Evolutionary conservation across 53 echinoderm and acorn worm species (phyloP), one percentile per base, ranked within the genome.

Genomic region (Holothuria scabra): DNA sequence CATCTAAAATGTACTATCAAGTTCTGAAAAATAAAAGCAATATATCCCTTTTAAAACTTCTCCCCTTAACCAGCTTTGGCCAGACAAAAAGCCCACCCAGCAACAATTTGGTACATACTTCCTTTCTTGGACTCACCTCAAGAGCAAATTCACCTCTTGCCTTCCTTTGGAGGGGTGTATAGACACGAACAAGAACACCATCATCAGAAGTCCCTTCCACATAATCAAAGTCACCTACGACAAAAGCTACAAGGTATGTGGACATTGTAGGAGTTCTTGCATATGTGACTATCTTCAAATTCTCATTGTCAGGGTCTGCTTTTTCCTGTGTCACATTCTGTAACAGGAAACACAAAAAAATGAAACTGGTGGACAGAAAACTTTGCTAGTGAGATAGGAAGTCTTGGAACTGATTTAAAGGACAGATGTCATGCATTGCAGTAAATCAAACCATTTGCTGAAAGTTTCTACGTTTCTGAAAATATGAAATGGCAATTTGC

Each of bases 171-270:
- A 92, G 30, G 38, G 97, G 97, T 21, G 97, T 97, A 83, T 88
- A 94, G 37, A 97, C 97, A 60, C 92, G 70, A 35, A 97, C 94
- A 49, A 85, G 76, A 58, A 97, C 97, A 28, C 92, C 94, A 67
- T 94, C 94, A 21, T 88, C 67, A 4, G 93, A 92, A 26, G 58
- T 94, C 11, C 90, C 94, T 74, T 93, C 93, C 7, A 97, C 94
- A 79, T 90, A 94, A 78, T 97, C 97, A 87, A 97, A 97, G 38
- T 97, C 97, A 13, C 97, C 97, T 1, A 97, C 92, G 23, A 97
- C 90, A 83, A 97, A 97, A n/a, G 94, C 97, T 25, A 96, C 65
- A 5, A 97, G 94, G 87, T 97, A 97, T 13, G 97, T 97, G 65
- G 96, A 97, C 97, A 97, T 94, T 65, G 94, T 86, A 6, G 97